phyloP scores from a whole-genome alignment of 2,113 vertebrate genomes.

The Holacanthus passer region DNA sequence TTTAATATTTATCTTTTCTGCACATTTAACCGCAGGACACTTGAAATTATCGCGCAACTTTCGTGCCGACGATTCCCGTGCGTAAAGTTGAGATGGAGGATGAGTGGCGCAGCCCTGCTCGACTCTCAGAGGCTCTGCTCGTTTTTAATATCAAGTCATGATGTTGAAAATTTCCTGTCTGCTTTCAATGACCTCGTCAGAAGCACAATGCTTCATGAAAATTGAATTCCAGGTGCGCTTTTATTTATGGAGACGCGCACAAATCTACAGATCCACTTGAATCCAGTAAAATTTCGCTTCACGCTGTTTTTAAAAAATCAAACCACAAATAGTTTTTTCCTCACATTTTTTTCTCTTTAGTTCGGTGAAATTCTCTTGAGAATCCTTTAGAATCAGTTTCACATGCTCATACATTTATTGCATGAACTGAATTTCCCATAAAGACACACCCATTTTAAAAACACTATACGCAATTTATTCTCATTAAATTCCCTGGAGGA shows the following conservation, averaged over 20 bases:
- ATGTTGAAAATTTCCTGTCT: not conserved
- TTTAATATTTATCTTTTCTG: slow-evolving; percentile 15
- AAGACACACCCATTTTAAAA: too few relatives aligned
- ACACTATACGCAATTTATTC: too few relatives aligned
- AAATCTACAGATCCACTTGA: not conserved
- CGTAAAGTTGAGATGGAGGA: slow-evolving; percentile 32
- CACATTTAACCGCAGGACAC: not conserved
- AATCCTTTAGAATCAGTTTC: not conserved
- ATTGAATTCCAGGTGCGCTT: not conserved
- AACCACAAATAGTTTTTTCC: not conserved
- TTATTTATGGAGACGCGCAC: slow-evolving; percentile 2
- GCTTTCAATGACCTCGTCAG: slow-evolving; percentile 12
- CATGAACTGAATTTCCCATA: too few relatives aligned
- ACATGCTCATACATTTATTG: rapidly evolving
- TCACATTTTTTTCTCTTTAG: not conserved
- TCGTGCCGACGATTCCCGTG: slow-evolving; percentile 28
- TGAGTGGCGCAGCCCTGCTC: not conserved
- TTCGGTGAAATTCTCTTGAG: not conserved
- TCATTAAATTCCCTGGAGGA: not conserved
- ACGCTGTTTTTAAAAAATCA: not conserved
- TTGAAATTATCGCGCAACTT: slow-evolving; percentile 30
- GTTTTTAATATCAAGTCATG: slow-evolving; percentile 13
- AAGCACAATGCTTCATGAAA: not conserved
- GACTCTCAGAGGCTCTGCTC: not conserved
- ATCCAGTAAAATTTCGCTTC: rapidly evolving